phyloP scores from a whole-genome alignment of 30 jellyfish, hydroid and myxozoan species.

The Aurelia sp. region DNA sequence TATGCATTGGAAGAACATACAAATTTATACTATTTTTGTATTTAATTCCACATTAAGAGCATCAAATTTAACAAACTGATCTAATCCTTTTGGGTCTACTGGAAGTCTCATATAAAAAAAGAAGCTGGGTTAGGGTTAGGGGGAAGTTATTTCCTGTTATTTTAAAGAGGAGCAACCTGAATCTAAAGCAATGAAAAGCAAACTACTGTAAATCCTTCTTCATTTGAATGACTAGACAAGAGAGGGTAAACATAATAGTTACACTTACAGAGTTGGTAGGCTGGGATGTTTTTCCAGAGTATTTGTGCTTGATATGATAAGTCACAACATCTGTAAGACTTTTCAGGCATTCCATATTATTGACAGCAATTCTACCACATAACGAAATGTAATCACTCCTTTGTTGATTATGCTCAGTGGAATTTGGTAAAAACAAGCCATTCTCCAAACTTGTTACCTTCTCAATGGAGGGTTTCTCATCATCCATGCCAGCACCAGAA shows the following conservation, averaged over 20 bases:
- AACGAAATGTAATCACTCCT: slow-evolving; percentile 13
- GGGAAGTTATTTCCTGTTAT: not conserved
- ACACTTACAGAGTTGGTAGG: slow-evolving; percentile 20
- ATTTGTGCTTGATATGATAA: slow-evolving; percentile 7
- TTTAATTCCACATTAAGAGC: too few relatives aligned
- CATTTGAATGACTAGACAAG: not conserved
- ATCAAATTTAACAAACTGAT: too few relatives aligned
- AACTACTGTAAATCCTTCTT: not conserved
- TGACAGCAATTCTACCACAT: slow-evolving; percentile 38
- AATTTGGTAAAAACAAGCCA: slow-evolving; percentile 22
- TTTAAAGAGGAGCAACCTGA: not conserved
- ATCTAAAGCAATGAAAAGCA: not conserved
- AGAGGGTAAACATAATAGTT: not conserved
- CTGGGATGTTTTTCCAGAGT: slow-evolving; percentile 1
- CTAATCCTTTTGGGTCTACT: too few relatives aligned
- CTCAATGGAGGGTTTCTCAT: slow-evolving; percentile 15
- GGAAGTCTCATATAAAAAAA: too few relatives aligned
- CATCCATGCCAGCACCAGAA: slow-evolving; percentile 19
- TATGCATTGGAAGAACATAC: too few relatives aligned
- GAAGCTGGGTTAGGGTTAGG: too few relatives aligned
- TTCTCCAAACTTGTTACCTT: not conserved
- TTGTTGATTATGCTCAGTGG: slow-evolving; percentile 13
- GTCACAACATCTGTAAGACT: slow-evolving; percentile 15
- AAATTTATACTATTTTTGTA: too few relatives aligned
- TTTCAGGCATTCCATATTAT: slow-evolving; percentile 14